phyloP scores from a whole-genome alignment of 2,113 vertebrate species.

The Chlorodrepanis virens region DNA sequence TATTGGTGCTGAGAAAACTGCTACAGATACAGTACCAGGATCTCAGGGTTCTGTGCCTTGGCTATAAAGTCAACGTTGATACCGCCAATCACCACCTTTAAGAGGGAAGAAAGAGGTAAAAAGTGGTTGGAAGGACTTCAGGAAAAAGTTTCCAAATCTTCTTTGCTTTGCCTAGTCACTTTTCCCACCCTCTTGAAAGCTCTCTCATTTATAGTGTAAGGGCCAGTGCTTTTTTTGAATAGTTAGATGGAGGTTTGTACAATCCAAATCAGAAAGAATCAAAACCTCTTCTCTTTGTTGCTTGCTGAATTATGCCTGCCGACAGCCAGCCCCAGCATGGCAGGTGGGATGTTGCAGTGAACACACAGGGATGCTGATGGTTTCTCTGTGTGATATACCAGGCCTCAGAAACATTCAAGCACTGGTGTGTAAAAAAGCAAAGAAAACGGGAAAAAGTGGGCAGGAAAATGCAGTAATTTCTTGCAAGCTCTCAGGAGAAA shows the following conservation, averaged over 20 bases:
- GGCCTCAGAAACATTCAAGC: neutral
- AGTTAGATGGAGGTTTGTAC: neutral
- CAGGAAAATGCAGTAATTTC: conserved; percentile 1
- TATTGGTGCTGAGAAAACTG: neutral
- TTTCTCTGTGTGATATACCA: neutral
- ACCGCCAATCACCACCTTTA: conserved; percentile 87
- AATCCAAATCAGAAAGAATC: neutral
- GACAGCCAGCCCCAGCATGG: neutral
- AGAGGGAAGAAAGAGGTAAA: neutral
- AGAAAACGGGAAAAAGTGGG: neutral
- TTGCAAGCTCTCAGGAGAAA: neutral
- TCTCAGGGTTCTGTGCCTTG: conserved; percentile 75
- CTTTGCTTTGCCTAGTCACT: neutral
- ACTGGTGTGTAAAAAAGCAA: neutral
- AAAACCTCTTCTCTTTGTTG: neutral
- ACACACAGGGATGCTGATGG: neutral
- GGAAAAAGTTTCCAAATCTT: neutral
- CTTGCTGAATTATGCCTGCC: neutral
- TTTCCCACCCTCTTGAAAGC: neutral
- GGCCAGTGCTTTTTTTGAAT: neutral
- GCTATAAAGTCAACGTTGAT: conserved; percentile 88
- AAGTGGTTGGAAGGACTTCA: neutral
- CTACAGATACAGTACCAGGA: conserved; percentile 69
- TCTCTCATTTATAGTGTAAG: neutral
- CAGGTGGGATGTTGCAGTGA: neutral